Conservation (phyloP, 2,113 vertebrate species). For the Oncorhynchus clarkii region DNA sequence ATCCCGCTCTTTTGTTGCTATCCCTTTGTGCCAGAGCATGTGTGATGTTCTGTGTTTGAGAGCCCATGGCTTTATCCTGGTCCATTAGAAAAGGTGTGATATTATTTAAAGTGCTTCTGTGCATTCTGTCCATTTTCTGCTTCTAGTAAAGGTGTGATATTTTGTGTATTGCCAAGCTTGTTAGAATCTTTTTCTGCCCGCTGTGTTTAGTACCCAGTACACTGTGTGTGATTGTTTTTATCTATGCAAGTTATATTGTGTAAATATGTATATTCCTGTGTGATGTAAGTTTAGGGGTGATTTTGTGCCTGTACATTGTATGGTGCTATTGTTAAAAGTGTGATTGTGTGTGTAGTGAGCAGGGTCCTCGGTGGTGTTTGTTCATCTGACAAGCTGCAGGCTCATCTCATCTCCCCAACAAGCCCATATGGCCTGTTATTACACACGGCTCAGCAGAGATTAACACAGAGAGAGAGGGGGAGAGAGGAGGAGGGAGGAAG, state of each 20-base stretch:
- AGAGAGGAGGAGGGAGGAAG: conserved; percentile 1
- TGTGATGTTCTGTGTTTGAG: not conserved
- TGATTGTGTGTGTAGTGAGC: conserved; percentile 1
- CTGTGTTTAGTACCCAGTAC: conserved; percentile 40
- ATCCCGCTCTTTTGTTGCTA: not conserved
- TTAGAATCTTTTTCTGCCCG: conserved; percentile 15
- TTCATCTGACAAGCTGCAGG: conserved; percentile 67
- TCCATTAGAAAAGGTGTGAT: not conserved
- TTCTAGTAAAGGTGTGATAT: no score
- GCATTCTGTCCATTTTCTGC: no score
- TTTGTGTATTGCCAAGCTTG: not conserved
- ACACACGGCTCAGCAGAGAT: conserved; percentile 69
- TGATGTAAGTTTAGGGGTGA: not conserved
- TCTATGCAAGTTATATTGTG: not conserved
- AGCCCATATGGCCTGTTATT: conserved; percentile 77
- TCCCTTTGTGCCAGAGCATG: not conserved
- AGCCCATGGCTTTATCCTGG: not conserved
- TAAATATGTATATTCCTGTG: not conserved
- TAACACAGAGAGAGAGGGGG: conserved; percentile 52
- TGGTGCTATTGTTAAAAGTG: not conserved
- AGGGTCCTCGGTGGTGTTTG: conserved; percentile 22
- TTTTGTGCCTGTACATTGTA: not conserved
- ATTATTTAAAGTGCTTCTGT: no score
- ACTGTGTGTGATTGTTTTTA: conserved; percentile 31
- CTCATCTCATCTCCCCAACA: conserved; percentile 61